phyloP scores from a whole-genome alignment of 2,888 invertebrate species.

The Gibbula magus region DNA sequence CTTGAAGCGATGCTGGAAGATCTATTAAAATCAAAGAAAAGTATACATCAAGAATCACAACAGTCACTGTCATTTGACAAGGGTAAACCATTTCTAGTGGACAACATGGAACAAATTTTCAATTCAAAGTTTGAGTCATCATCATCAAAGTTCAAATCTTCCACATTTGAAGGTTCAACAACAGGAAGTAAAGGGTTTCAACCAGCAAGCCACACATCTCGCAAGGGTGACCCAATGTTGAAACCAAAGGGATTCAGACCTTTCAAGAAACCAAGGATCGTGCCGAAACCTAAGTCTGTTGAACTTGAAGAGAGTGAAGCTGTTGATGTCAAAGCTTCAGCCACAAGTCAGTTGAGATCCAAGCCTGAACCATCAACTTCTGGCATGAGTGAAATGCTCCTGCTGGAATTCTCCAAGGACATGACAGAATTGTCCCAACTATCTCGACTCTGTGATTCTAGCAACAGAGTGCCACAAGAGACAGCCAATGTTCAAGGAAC shows the following conservation, averaged over 20 bases:
- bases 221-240: slow-evolving; percentile 22
- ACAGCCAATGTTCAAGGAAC: too few species aligned
- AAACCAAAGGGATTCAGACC: slow-evolving; percentile 59
- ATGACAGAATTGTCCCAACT: slow-evolving; percentile 9
- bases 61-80: neutral
- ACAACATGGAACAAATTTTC: neutral
- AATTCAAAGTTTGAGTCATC: neutral
- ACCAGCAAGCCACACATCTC: neutral
- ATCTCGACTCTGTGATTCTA: too few species aligned
- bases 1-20: neutral
- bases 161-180: neutral
- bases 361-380: neutral
- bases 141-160: neutral
- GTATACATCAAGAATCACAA: neutral
- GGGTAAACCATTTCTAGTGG: too few species aligned
- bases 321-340: neutral
- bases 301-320: neutral
- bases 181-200: slow-evolving; percentile 16
- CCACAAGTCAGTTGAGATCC: neutral
- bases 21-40: neutral
- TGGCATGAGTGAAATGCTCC: slow-evolving; percentile 26
- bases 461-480: too few species aligned
- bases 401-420: slow-evolving; percentile 30
- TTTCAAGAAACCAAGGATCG: slow-evolving; percentile 55
- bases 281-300: neutral